phyloP scores from a whole-genome alignment of 1,140 invertebrate genomes.

The Ptiloglossa arizonensis region DNA sequence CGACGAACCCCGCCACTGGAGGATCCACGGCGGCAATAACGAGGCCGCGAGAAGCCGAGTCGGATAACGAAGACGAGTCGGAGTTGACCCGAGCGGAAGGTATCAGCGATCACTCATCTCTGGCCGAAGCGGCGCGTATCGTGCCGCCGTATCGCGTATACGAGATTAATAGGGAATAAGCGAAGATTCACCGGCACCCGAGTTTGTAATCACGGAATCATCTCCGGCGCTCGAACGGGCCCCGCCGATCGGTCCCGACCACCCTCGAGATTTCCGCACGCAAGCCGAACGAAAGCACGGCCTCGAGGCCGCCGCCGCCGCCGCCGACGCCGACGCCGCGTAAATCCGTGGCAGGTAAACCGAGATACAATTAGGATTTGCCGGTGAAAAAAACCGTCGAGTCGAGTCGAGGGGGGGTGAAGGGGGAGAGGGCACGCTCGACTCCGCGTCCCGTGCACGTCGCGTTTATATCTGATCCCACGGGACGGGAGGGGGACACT shows the following conservation, averaged over 20 bases:
- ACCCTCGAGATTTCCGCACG: slow-evolving; percentile 66
- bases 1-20: neutral
- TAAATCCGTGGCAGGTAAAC: slow-evolving; percentile 36
- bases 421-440: slow-evolving; percentile 9
- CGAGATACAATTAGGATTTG: slow-evolving; percentile 58
- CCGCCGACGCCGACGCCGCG: too few species aligned
- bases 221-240: slow-evolving; percentile 30
- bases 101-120: slow-evolving; percentile 36
- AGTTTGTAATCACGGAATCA: slow-evolving; percentile 65
- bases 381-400: slow-evolving; percentile 21
- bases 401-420: neutral
- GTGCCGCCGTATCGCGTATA: slow-evolving; percentile 42
- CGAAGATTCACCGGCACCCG: slow-evolving; percentile 54
- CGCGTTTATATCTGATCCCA: slow-evolving; percentile 37
- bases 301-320: slow-evolving; percentile 31
- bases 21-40: neutral
- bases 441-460: neutral
- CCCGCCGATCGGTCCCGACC: slow-evolving; percentile 39
- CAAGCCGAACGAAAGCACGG: slow-evolving; percentile 44
- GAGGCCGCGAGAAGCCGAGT: neutral
- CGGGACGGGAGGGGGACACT: slow-evolving; percentile 12
- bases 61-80: slow-evolving; percentile 40
- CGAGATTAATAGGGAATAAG: slow-evolving; percentile 67
- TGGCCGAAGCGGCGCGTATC: slow-evolving; percentile 33
- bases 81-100: slow-evolving; percentile 35